Base-by-base conservation (phyloP, 2,113 vertebrate species). In the Candoia aspera region DNA sequence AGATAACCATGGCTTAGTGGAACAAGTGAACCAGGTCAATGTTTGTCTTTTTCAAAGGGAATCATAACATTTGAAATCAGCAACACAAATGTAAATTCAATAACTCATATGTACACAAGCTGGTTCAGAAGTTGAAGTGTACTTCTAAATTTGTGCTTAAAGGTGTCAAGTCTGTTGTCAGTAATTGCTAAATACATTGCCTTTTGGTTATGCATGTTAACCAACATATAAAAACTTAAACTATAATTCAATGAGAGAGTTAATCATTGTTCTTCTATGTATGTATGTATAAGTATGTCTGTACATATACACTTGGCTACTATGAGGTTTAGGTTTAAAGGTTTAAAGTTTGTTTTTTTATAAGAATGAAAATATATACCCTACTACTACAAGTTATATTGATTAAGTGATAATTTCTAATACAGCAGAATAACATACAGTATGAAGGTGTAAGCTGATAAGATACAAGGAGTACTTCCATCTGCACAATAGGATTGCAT, bases 321-420 rank as follows among this genome's bases (percentile, higher is more conserved):
- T 92, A 92, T 92, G 92, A 92, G 91, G 53, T 57, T 84, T 84
- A 29, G 23, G 3, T 90, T 84, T n/a, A 59, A 15, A 60, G 17
- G 6, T 59, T 84, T 90, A 19, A 15, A 17, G 42, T 26, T 84
- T 84, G 23, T n/a, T 68, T 49, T 42, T 83, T 37, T 84, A 6
- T 21, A 86, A 13, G 46, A 33, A 46, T 90, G 2, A 15, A 33
- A 57, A 37, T 90, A 49, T 26, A n/a, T 90, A 37, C 29, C 4
- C 33, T 90, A 21, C 29, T 42, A 26, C 12, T 58, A 21, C 4
- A 83, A 90, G 42, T 90, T 84, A 58, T 84, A 55, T 58, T 79
- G 64, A 79, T 90, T 83, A 84, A 84, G 23, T 84, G 33, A 24
- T 17, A 84, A 58, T 84, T 83, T 57, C 6, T 79, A 79, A 37